These are phyloP conservation scores for Potamilus streckersoni DNA, from an alignment of 1,140 invertebrate species.

Conservation along the genomic window DNA sequence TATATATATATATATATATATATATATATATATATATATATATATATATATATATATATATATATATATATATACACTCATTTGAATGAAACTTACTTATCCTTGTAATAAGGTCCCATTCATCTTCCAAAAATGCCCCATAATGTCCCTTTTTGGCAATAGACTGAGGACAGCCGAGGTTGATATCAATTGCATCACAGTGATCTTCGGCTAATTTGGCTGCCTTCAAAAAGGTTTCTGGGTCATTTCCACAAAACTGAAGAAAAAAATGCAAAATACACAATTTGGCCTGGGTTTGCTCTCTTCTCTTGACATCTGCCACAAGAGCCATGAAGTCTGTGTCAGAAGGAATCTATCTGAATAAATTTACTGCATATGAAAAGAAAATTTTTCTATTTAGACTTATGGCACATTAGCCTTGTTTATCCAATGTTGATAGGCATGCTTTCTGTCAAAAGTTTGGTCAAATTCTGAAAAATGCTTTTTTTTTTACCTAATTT, in stretches of 20 bases:
- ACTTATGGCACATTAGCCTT: too few species aligned
- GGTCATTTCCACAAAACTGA: constrained; percentile 98
- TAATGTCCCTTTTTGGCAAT: constrained; percentile 90
- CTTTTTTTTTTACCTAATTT: too few species aligned
- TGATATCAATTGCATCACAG: constrained; percentile 98
- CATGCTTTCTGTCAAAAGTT: too few species aligned
- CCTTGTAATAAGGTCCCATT: constrained; percentile 82
- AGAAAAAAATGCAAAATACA: constrained; percentile 45
- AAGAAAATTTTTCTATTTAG: too few species aligned
- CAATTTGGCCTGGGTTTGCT: too few species aligned
- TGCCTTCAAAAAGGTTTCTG: constrained; percentile 87
- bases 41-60: constrained; percentile 4
- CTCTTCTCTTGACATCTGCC: too few species aligned
- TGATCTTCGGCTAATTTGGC: constrained; percentile 84
- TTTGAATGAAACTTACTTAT: constrained; percentile 77
- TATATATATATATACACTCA: background rate
- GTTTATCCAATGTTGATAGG: too few species aligned
- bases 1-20: too few species aligned
- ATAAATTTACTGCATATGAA: too few species aligned
- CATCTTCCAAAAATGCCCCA: constrained; percentile 92
- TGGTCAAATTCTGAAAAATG: too few species aligned
- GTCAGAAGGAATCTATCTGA: too few species aligned
- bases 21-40: constrained; percentile 1
- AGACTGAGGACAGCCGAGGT: constrained; percentile 96
- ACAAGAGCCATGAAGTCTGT: too few species aligned